Conservation (phyloP, 1,140 invertebrate genomes). For the Drosophila lowei region DNA sequence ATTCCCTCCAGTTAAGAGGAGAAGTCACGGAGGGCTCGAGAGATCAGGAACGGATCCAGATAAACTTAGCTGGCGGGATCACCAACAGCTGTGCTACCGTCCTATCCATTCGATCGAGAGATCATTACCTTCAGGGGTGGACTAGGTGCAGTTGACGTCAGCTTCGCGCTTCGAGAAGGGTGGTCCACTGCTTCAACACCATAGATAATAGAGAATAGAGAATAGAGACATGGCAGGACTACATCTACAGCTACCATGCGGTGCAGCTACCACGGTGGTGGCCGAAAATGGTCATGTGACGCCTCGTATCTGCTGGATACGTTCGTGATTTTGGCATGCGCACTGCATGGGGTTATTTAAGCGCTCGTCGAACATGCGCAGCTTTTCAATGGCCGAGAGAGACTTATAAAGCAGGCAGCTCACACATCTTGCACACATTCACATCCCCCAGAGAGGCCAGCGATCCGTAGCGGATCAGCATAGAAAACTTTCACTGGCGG, state of each 20-base stretch:
- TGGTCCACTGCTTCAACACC: background rate
- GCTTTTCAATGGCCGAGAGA: slow-evolving; percentile 51
- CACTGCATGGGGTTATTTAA: slow-evolving; percentile 65
- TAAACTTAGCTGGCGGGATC: background rate
- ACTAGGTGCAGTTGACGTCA: too few species aligned
- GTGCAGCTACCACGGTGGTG: slow-evolving; percentile 10
- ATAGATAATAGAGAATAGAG: slow-evolving; percentile 3
- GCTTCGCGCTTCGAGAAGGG: too few species aligned
- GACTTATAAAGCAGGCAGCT: slow-evolving; percentile 35
- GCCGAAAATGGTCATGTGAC: slow-evolving; percentile 60
- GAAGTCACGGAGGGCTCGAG: too few species aligned
- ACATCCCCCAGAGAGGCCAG: background rate
- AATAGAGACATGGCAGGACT: background rate
- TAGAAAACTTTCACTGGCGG: slow-evolving; percentile 73
- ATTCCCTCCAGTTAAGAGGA: background rate
- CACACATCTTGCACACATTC: slow-evolving; percentile 22
- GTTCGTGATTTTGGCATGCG: slow-evolving; percentile 62
- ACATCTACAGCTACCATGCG: slow-evolving; percentile 8
- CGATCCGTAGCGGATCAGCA: slow-evolving; percentile 30
- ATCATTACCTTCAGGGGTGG: too few species aligned
- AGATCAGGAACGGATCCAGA: background rate
- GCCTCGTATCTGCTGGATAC: slow-evolving; percentile 30
- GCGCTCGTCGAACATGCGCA: slow-evolving; percentile 62
- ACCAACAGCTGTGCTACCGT: background rate
- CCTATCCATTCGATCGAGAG: too few species aligned